Percentiles rank a stretch among this genome's conserved stretches.
These are phyloP conservation scores for Atta colombica DNA, from an alignment of 1,140 invertebrate species.

Conservation along the genomic window DNA sequence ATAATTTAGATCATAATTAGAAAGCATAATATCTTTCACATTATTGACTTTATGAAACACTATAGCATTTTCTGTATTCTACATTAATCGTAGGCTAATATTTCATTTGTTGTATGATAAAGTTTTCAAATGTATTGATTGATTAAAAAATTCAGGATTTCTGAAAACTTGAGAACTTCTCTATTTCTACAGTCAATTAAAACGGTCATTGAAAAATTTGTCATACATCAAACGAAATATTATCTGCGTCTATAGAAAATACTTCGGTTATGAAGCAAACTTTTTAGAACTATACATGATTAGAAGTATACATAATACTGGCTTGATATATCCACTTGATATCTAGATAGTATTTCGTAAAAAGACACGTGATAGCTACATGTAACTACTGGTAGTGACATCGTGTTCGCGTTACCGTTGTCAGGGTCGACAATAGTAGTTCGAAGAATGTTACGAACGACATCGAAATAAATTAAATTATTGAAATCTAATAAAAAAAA, in stretches of 20 bases:
- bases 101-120: too few species aligned
- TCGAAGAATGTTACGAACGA: neutral
- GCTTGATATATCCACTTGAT: neutral
- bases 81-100: neutral
- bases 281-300: neutral
- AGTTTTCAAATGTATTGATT: too few species aligned
- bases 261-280: neutral
- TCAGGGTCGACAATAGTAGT: neutral
- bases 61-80: neutral
- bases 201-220: too few species aligned
- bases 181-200: too few species aligned
- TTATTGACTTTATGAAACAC: neutral
- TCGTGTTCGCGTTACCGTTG: neutral
- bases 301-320: neutral
- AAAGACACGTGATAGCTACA: slow-evolving; percentile 4
- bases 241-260: neutral
- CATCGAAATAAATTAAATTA: neutral
- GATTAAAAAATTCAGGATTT: too few species aligned
- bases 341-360: slow-evolving; percentile 1
- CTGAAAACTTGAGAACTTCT: too few species aligned
- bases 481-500: too few species aligned
- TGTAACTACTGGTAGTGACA: neutral
- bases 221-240: neutral
- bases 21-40: neutral
- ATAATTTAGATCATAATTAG: neutral